These are phyloP conservation scores for Flexamia atlantica DNA, from an alignment of 2,888 invertebrate genomes.

Conservation along the genomic window DNA sequence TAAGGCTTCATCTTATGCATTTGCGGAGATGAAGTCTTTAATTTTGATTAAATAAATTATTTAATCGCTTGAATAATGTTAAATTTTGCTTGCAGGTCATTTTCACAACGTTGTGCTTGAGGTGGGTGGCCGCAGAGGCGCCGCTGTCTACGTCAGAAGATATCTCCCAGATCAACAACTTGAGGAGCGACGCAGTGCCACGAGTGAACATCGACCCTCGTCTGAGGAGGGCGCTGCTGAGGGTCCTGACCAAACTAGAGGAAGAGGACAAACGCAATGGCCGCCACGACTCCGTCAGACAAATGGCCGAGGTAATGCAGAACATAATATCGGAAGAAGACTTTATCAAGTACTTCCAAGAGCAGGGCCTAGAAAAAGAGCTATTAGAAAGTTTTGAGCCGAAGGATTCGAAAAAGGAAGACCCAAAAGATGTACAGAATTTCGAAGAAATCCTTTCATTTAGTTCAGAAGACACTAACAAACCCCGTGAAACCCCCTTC, in stretches of 20 bases:
- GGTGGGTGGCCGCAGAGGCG: not conserved
- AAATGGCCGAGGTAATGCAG: constrained; percentile 37
- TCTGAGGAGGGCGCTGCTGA: constrained; percentile 85
- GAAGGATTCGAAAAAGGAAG: constrained; percentile 44
- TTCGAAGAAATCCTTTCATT: constrained; percentile 56
- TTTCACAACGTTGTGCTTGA: constrained; percentile 32
- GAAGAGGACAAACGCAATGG: constrained; percentile 75
- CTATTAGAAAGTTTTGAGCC: constrained; percentile 26
- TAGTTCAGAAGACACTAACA: constrained; percentile 50
- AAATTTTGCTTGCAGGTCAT: constrained; percentile 48
- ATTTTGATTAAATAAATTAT: too few species aligned
- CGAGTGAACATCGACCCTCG: constrained; percentile 84
- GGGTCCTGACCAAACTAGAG: constrained; percentile 87
- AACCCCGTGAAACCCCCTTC: constrained; percentile 31
- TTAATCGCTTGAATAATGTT: too few species aligned
- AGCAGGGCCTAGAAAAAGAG: constrained; percentile 46
- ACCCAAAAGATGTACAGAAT: constrained; percentile 31
- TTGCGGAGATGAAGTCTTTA: too few species aligned
- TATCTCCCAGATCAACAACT: constrained; percentile 65
- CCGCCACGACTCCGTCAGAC: constrained; percentile 51
- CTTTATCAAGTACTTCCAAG: constrained; percentile 61
- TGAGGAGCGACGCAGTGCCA: constrained; percentile 72
- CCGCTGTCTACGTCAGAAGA: constrained; percentile 55
- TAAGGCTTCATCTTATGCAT: too few species aligned
- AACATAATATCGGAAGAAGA: constrained; percentile 64